phyloP scores from a whole-genome alignment of 2,113 vertebrate species.

The Macaca fascicularis region DNA sequence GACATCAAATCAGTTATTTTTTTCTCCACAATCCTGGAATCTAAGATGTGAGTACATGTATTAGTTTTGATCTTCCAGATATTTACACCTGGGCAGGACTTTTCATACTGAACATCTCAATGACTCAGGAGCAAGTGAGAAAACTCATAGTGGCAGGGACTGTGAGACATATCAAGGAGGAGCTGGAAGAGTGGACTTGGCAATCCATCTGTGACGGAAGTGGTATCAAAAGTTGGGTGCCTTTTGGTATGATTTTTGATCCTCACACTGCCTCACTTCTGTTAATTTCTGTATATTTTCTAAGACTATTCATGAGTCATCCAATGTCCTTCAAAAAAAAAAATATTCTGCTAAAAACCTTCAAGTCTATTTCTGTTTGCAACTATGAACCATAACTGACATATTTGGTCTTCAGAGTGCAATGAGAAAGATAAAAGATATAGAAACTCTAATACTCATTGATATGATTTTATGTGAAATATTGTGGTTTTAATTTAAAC shows the following conservation, averaged over 20 bases:
- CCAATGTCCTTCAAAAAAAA: neutral
- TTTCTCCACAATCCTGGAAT: neutral
- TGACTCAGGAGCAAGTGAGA: neutral
- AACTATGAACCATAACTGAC: neutral
- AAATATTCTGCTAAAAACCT: neutral
- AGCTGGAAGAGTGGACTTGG: neutral
- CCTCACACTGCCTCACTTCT: neutral
- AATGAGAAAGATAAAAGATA: neutral
- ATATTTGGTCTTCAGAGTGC: neutral
- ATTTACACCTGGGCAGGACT: neutral
- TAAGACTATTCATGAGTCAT: neutral
- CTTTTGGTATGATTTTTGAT: neutral
- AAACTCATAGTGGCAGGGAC: neutral
- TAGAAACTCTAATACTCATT: neutral
- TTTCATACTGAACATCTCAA: neutral
- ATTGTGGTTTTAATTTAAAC: neutral
- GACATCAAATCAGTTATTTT: neutral
- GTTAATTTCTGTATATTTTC: neutral
- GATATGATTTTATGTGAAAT: neutral
- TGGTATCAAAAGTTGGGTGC: neutral
- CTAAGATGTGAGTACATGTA: no score
- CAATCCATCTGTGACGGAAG: accelerated
- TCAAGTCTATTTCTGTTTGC: neutral
- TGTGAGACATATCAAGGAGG: neutral
- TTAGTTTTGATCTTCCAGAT: neutral